Percentiles rank a stretch among this genome's conserved stretches.
phyloP scores from a whole-genome alignment of 2,797 vertebrate species.

The Cossypha heuglini region DNA sequence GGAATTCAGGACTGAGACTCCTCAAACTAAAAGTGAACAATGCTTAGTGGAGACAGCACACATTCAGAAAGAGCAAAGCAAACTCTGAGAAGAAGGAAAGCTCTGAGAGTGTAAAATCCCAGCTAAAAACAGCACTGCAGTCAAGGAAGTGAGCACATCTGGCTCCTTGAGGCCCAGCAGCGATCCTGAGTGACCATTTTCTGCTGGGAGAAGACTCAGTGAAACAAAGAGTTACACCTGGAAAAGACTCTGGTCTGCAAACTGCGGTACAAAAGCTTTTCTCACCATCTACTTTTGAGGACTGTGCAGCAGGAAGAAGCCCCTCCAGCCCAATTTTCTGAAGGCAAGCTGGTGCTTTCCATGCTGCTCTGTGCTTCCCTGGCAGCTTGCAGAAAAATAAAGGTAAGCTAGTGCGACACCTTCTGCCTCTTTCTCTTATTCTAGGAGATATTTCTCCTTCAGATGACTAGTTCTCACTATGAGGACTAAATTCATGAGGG shows the following conservation, averaged over 20 bases:
- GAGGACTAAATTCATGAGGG: background rate
- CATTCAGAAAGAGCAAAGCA: background rate
- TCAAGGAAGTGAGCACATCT: background rate
- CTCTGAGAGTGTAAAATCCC: background rate
- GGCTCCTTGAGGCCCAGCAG: background rate
- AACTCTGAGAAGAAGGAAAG: background rate
- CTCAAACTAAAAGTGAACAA: background rate
- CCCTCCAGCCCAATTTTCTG: background rate
- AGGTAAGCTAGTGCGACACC: background rate
- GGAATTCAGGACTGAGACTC: background rate
- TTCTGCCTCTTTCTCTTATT: background rate
- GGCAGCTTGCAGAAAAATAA: background rate
- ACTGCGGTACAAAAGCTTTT: background rate
- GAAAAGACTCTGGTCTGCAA: background rate
- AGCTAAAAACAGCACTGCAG: background rate
- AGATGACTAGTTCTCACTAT: background rate
- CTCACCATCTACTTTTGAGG: background rate
- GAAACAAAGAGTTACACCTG: background rate
- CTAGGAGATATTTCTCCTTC: background rate
- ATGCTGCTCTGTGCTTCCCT: rapidly evolving
- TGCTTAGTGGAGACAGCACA: background rate
- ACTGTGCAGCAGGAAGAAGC: background rate
- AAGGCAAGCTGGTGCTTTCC: background rate
- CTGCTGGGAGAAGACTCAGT: background rate
- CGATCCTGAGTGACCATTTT: background rate